Evolutionary conservation across 2,113 vertebrate genomes (phyloP).

Genomic region (Taurulus bubalis): DNA sequence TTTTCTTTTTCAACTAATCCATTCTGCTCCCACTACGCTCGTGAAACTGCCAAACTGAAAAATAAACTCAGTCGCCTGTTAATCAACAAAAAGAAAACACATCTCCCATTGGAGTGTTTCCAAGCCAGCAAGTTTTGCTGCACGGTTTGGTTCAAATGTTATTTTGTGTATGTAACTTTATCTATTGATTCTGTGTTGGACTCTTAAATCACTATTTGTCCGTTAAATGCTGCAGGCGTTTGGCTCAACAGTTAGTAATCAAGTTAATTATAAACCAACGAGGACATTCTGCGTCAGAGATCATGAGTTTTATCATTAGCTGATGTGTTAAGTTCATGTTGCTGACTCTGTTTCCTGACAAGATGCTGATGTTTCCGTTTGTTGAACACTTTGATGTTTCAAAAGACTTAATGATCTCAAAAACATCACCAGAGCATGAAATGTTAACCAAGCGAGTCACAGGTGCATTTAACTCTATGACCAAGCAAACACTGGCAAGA

Average conservation of each 20-base stretch:
- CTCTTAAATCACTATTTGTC: background rate
- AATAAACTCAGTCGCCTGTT: background rate
- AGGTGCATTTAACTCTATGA: slow-evolving; percentile 10
- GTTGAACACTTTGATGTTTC: slow-evolving; percentile 38
- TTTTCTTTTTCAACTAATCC: slow-evolving; percentile 21
- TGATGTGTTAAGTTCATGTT: slow-evolving; percentile 29
- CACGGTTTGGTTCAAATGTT: background rate
- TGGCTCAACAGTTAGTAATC: slow-evolving; percentile 15
- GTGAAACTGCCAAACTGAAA: slow-evolving; percentile 39
- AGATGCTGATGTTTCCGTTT: slow-evolving; percentile 29
- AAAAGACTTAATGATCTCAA: slow-evolving; percentile 14
- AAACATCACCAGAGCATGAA: slow-evolving; percentile 34
- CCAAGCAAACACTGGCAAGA: background rate
- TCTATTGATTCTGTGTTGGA: slow-evolving; percentile 27
- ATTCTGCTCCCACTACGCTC: background rate
- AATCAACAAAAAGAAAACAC: slow-evolving; percentile 21
- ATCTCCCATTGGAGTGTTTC: background rate
- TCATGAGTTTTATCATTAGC: slow-evolving; percentile 20
- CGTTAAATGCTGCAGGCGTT: background rate
- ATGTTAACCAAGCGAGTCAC: slow-evolving; percentile 41
- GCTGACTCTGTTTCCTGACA: no score
- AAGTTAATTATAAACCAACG: slow-evolving; percentile 24
- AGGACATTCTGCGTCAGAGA: background rate
- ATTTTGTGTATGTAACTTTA: slow-evolving; percentile 19
- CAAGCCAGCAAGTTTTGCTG: background rate